phyloP scores from a whole-genome alignment of 1,140 invertebrate species.

The Caenorhabditis briggsae region DNA sequence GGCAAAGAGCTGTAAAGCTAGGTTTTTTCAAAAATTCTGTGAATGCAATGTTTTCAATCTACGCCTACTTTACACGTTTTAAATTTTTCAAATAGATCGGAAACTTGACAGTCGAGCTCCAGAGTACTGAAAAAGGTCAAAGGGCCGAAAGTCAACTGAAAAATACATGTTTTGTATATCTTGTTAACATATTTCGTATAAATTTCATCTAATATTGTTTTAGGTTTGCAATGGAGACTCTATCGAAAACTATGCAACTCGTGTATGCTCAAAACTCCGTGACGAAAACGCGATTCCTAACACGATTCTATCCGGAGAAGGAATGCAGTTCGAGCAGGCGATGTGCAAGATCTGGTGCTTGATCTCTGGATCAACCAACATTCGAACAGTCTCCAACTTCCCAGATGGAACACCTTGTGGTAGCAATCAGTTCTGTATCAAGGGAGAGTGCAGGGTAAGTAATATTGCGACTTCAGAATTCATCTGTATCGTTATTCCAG shows the following conservation, averaged over 20 bases:
- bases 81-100: too few species aligned
- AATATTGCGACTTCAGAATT: background rate
- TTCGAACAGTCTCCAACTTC: conserved; percentile 68
- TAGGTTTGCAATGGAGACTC: conserved; percentile 61
- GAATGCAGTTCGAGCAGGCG: conserved; percentile 67
- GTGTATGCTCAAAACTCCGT: conserved; percentile 50
- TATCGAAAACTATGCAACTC: conserved; percentile 58
- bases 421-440: conserved; percentile 61
- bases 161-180: too few species aligned
- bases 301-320: conserved; percentile 62
- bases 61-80: too few species aligned
- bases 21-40: too few species aligned
- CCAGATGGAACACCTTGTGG: conserved; percentile 69
- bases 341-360: conserved; percentile 64
- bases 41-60: too few species aligned
- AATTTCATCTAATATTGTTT: too few species aligned
- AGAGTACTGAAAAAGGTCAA: too few species aligned
- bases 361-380: conserved; percentile 64
- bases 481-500: background rate
- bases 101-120: too few species aligned
- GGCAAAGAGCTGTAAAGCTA: too few species aligned
- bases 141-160: too few species aligned
- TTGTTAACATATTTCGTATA: too few species aligned
- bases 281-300: conserved; percentile 63
- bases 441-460: conserved; percentile 66